These are phyloP conservation scores for Eledona agricola DNA, from an alignment of 2,888 invertebrate genomes.

Conservation along the genomic window DNA sequence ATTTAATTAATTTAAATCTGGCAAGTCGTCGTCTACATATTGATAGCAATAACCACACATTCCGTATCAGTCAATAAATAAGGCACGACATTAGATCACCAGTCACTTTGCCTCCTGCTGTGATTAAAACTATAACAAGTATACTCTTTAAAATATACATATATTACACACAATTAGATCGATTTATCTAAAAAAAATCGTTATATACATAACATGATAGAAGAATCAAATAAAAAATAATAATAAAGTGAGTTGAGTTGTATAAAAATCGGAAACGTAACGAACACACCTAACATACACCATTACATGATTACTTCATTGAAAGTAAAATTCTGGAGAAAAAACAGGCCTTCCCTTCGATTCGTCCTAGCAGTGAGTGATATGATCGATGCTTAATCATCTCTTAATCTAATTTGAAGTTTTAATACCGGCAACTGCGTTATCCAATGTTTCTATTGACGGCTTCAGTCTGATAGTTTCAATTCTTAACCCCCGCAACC, in stretches of 20 bases:
- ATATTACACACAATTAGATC: constrained; percentile 21
- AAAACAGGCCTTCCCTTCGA: constrained; percentile 7
- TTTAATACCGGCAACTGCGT: constrained; percentile 32
- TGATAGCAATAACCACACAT: constrained; percentile 38
- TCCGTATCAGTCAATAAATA: constrained; percentile 44
- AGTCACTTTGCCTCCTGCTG: constrained; percentile 23
- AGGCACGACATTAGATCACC: constrained; percentile 38
- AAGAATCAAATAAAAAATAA: constrained; percentile 20
- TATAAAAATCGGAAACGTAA: constrained; percentile 19
- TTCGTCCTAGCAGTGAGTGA: constrained; percentile 13
- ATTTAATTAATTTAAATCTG: constrained; percentile 32
- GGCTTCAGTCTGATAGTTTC: constrained; percentile 25
- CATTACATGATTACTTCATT: constrained; percentile 27
- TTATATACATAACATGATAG: constrained; percentile 34
- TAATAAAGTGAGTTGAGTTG: constrained; percentile 3
- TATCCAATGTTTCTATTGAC: constrained; percentile 27
- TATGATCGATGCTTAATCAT: constrained; percentile 14
- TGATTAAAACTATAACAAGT: constrained; percentile 27
- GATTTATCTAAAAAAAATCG: constrained; percentile 21
- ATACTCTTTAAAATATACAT: constrained; percentile 28
- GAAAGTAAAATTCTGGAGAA: constrained; percentile 14
- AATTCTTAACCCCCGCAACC: constrained; percentile 50
- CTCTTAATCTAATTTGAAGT: constrained; percentile 32
- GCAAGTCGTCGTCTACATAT: constrained; percentile 40
- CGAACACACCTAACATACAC: constrained; percentile 27